Evolutionary conservation across 2,797 vertebrate species (phyloP).

Genomic region (Varecia variegata): DNA sequence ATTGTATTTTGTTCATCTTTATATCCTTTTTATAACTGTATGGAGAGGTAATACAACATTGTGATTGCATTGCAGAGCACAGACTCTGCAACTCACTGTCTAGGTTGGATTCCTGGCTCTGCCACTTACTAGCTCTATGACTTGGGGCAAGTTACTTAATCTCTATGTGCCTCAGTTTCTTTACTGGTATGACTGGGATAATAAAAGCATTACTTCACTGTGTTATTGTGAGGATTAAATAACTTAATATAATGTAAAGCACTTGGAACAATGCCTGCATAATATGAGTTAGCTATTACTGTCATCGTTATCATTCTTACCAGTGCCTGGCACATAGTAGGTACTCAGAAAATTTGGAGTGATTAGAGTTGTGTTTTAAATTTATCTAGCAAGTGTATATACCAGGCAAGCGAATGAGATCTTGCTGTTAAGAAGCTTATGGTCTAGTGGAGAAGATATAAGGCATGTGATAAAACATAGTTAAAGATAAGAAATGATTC

Average conservation of each 20-base stretch:
- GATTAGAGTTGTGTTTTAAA: background rate
- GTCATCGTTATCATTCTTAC: background rate
- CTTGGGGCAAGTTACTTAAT: constrained; percentile 17
- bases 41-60: background rate
- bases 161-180: background rate
- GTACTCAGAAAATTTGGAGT: background rate
- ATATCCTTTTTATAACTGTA: constrained; percentile 24
- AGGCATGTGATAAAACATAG: background rate
- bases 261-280: background rate
- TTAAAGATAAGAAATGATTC: background rate
- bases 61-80: background rate
- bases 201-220: constrained; percentile 1
- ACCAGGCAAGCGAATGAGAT: background rate
- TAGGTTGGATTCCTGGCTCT: background rate
- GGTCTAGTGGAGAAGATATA: background rate
- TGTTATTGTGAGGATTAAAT: constrained; percentile 14
- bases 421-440: constrained; percentile 19
- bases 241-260: background rate
- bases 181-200: background rate
- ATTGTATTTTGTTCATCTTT: constrained; percentile 27
- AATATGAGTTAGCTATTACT: background rate
- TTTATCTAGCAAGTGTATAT: background rate
- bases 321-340: background rate
- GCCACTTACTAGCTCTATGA: background rate
- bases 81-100: background rate